Evolutionary conservation across 2,113 vertebrate genomes (phyloP).

Genomic region (Grantiella picta): DNA sequence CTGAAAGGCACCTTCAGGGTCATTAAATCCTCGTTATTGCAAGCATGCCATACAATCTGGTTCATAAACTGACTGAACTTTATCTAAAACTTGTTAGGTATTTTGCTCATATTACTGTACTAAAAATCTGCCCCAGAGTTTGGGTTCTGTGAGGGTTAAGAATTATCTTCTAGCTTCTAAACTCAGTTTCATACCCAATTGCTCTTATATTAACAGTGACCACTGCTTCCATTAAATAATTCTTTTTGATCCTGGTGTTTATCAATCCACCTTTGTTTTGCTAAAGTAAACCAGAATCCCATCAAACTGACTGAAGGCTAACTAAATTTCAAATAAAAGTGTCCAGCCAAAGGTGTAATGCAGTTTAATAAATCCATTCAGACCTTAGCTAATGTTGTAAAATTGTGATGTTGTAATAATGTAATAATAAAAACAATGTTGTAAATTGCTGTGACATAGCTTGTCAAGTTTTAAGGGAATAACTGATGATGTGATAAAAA

Average conservation of each 20-base stretch:
- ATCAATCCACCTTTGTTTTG: neutral
- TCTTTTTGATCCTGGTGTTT: neutral
- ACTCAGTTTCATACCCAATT: neutral
- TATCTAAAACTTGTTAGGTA: neutral
- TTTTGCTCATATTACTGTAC: neutral
- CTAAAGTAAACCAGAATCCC: conserved; percentile 3
- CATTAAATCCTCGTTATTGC: neutral
- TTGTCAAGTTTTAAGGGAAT: neutral
- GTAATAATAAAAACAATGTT: no score
- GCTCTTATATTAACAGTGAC: neutral
- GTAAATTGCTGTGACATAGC: neutral
- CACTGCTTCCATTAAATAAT: neutral
- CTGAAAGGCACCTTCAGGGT: neutral
- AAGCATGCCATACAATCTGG: neutral
- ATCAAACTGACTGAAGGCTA: neutral
- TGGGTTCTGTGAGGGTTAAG: neutral
- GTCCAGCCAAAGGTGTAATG: neutral
- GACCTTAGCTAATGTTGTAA: neutral
- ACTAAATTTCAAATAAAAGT: neutral
- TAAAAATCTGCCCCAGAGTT: neutral
- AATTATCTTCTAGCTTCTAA: neutral
- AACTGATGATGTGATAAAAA: neutral
- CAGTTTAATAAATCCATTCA: neutral
- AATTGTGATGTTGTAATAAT: no score
- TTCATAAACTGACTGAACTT: neutral